Base-by-base conservation (phyloP, 1,140 invertebrate species). In the Lasaia peninsularis region DNA sequence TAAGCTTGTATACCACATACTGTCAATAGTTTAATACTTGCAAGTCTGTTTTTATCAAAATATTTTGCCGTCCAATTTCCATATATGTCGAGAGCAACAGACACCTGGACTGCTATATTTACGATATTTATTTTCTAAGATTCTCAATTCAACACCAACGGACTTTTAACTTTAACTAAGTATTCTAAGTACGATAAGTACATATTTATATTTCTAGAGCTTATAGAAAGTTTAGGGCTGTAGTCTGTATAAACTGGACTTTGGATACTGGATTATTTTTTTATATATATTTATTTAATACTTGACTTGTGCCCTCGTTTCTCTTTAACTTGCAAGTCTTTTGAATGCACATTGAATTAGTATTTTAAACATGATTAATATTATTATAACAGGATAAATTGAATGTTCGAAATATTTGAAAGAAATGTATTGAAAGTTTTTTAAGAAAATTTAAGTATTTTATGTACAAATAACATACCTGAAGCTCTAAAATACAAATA, bases 151-250 rank as follows among this genome's bases (percentile, higher is more conserved):
- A 69, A 84, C 75, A 85, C 79, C 72, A 84, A 78, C 73, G 57
- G 67, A 80, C 66, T 78, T 77, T 76, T 67, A 72, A 77, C 71
- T 73, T 73, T 82, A 78, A 71, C 75, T 65, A 78, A 81, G 75
- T 82, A 81, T 86, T 80, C 80, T 86, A 84, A 55, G 24, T 28
- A 28, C 24, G 24, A 28, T 28, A 28, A 28, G 34, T 44, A 55
- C 24, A 55, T 35, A 44, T 44, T 44, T 86, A 87, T 81, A 82
- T 82, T 79, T 77, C 77, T 88, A 86, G 85, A 88, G 85, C 85
- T 88, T 88, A 88, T 88, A 88, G 85, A 74, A 60, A 63, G 82
- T 55, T 69, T 88, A 88, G 85, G 81, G 76, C 80, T 67, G 65
- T 84, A 75, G 69, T 67, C 48, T 50, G 16, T 12, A 56, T 74